A percentile compares a stretch with the other conserved stretches of the same genome.
These are phyloP conservation scores for Epinotia demarniana DNA, from an alignment of 2,888 invertebrate genomes.

Conservation along the genomic window DNA sequence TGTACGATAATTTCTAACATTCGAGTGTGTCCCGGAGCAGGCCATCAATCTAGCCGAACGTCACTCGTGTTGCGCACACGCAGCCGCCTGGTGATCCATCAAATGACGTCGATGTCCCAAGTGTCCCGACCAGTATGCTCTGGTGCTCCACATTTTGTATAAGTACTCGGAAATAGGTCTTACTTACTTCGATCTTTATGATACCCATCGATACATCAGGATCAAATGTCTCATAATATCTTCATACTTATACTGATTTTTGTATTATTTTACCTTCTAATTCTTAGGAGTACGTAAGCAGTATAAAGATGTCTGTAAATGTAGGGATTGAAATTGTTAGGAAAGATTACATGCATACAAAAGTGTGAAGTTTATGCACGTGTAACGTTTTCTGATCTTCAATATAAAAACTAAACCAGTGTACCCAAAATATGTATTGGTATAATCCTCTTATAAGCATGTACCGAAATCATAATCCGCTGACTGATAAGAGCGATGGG, in stretches of 20 bases:
- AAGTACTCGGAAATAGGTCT: neutral
- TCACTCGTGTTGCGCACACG: conserved; percentile 18
- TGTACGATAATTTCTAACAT: conserved; percentile 12
- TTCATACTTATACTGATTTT: neutral
- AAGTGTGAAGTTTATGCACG: no score
- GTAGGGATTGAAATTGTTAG: no score
- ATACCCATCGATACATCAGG: conserved; percentile 8
- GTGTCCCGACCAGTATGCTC: conserved; percentile 2
- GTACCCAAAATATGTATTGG: no score
- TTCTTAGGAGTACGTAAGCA: neutral
- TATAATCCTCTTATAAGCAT: no score
- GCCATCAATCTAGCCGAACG: conserved; percentile 19
- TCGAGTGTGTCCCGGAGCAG: conserved; percentile 1
- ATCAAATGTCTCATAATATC: neutral
- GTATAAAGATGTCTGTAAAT: neutral
- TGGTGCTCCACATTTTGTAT: conserved; percentile 4
- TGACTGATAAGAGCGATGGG: no score
- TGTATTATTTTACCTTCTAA: neutral
- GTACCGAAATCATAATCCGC: no score
- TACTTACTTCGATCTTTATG: neutral
- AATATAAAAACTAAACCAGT: no score
- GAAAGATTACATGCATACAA: no score
- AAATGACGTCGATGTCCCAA: conserved; percentile 11
- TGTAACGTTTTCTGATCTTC: no score
- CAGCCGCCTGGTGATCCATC: conserved; percentile 10